Evolutionary conservation across 1,140 invertebrate genomes (phyloP).

Genomic region (Brachionus asplanchnoidis): DNA sequence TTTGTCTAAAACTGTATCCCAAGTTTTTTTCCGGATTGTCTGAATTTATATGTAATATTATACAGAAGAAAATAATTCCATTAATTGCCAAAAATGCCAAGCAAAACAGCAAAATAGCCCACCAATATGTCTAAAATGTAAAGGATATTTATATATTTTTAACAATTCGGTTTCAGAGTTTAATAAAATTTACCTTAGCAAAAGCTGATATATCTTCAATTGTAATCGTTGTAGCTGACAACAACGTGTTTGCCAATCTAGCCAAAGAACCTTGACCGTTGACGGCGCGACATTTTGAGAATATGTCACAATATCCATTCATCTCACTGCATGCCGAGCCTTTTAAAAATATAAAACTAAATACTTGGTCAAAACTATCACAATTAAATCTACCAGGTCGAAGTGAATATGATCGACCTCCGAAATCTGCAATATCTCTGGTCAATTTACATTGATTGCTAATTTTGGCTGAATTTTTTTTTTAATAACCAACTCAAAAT

Average conservation of each 20-base stretch:
- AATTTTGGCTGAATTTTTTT: neutral
- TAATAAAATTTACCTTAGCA: neutral
- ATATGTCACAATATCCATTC: slow-evolving; percentile 90
- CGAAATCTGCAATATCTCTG: neutral
- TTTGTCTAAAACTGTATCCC: neutral
- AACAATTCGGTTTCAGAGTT: neutral
- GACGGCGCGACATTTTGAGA: slow-evolving; percentile 89
- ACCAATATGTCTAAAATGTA: slow-evolving; percentile 1
- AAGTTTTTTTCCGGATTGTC: slow-evolving; percentile 26
- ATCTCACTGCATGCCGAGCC: slow-evolving; percentile 97
- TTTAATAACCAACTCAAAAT: neutral
- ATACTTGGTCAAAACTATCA: too few relatives aligned
- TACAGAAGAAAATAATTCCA: slow-evolving; percentile 13
- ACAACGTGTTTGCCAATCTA: slow-evolving; percentile 87
- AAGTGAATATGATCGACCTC: slow-evolving; percentile 25
- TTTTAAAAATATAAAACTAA: slow-evolving; percentile 49
- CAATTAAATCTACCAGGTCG: slow-evolving; percentile 8
- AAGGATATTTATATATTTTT: too few relatives aligned
- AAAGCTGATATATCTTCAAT: neutral
- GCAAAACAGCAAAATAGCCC: neutral
- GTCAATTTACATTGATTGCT: slow-evolving; percentile 16
- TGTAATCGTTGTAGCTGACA: slow-evolving; percentile 63
- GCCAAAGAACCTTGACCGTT: slow-evolving; percentile 95
- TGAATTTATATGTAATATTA: neutral
- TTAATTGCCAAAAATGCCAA: slow-evolving; percentile 15